Percentiles rank a stretch among this genome's conserved stretches.
Evolutionary conservation across 92 coral and sea anemone genomes (phyloP).

Genomic region (Actinostola sp.): DNA sequence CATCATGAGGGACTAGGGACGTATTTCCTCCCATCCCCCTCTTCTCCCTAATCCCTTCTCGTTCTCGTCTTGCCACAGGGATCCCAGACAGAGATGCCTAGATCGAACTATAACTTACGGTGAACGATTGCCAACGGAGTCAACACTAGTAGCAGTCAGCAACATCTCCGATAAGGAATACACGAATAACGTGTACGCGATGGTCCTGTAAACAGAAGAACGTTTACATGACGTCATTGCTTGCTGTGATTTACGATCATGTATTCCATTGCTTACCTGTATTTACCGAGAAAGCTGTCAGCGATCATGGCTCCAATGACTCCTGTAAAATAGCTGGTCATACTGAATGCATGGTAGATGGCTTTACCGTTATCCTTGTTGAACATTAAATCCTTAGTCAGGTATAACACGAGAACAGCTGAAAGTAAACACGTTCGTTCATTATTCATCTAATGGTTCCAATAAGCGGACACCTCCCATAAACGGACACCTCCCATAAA

Average conservation of each 20-base stretch:
- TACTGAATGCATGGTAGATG: conserved; percentile 88
- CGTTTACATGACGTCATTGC: too few species aligned
- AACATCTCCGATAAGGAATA: conserved; percentile 75
- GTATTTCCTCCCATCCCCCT: too few species aligned
- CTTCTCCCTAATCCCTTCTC: too few species aligned
- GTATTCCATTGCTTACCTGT: conserved; percentile 47
- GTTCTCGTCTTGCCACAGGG: too few species aligned
- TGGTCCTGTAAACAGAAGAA: conserved; percentile 69
- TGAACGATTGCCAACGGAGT: conserved; percentile 67
- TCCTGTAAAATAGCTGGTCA: conserved; percentile 89
- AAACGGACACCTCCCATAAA: too few species aligned
- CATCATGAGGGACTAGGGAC: too few species aligned
- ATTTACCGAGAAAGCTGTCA: conserved; percentile 88
- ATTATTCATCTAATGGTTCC: not conserved
- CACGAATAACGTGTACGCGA: conserved; percentile 82
- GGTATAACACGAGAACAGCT: conserved; percentile 84
- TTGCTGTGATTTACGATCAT: not conserved
- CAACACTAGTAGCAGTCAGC: conserved; percentile 72
- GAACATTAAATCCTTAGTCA: conserved; percentile 79
- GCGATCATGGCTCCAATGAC: conserved; percentile 88
- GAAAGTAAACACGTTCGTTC: not conserved
- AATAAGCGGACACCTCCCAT: too few species aligned
- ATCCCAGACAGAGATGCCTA: not conserved
- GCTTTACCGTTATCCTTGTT: conserved; percentile 72
- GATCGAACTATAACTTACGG: conserved; percentile 59